Percentiles rank a stretch among this genome's conserved stretches.
Conservation (phyloP, 2,888 invertebrate genomes). For the Helicoverpa assulta region DNA sequence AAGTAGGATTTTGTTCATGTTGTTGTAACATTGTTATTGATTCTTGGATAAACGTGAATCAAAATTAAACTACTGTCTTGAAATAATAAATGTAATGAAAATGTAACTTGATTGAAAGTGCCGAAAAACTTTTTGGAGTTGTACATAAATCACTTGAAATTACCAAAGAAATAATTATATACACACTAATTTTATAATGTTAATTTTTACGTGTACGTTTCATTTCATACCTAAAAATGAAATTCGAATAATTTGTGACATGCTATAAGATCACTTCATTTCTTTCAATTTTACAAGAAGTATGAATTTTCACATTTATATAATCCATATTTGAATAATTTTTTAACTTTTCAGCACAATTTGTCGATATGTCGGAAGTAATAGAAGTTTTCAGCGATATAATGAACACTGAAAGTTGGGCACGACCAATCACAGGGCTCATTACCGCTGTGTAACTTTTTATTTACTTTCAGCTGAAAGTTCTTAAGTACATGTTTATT, state of each 20-base stretch:
- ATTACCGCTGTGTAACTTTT: conserved; percentile 50
- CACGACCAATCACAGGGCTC: conserved; percentile 53
- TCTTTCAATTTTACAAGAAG: no score
- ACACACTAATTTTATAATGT: no score
- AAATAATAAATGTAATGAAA: no score
- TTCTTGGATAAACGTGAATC: not conserved
- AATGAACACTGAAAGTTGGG: conserved; percentile 44
- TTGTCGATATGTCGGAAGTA: conserved; percentile 48
- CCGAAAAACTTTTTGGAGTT: no score
- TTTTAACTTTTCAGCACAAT: conserved; percentile 12
- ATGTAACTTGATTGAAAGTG: no score
- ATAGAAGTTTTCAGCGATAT: conserved; percentile 42
- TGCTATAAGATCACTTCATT: no score
- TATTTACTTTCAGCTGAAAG: conserved; percentile 45
- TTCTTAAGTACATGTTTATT: conserved; percentile 44
- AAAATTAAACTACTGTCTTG: not conserved
- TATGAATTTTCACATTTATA: not conserved
- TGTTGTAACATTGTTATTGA: not conserved
- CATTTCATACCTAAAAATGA: no score
- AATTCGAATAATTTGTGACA: no score
- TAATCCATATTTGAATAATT: not conserved
- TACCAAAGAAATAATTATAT: no score
- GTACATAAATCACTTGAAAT: no score
- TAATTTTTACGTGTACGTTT: no score
- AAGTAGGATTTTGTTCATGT: not conserved